phyloP scores from a whole-genome alignment of 2,888 invertebrate species.

The Plagodis pulveraria region DNA sequence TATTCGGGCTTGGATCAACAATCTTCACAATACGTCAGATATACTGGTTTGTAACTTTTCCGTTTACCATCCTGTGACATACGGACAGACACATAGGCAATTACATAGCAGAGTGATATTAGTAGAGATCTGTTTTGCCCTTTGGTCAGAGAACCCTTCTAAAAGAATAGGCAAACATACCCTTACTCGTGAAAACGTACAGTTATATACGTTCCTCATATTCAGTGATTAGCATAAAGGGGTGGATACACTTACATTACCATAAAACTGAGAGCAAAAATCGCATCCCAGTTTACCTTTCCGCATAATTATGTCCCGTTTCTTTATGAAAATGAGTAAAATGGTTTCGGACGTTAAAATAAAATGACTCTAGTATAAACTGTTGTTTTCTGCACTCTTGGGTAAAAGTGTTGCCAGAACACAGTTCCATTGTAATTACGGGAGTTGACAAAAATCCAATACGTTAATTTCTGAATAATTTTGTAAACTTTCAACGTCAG shows the following conservation, averaged over 20 bases:
- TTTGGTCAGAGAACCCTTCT: background rate
- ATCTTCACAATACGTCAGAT: too few relatives aligned
- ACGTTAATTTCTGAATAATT: too few relatives aligned
- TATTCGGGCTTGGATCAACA: too few relatives aligned
- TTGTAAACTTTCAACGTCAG: too few relatives aligned
- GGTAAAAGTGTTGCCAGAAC: slow-evolving; percentile 19
- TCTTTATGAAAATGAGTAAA: slow-evolving; percentile 74
- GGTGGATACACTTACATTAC: slow-evolving; percentile 57
- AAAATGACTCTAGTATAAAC: slow-evolving; percentile 49
- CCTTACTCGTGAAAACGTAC: slow-evolving; percentile 17
- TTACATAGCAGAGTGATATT: background rate
- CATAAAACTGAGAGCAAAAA: slow-evolving; percentile 74
- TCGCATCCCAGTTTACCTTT: slow-evolving; percentile 59
- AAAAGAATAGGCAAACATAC: slow-evolving; percentile 5
- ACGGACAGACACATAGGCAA: background rate
- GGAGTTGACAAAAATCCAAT: too few relatives aligned
- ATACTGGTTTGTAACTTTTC: too few relatives aligned
- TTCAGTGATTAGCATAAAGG: slow-evolving; percentile 70
- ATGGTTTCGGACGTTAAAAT: slow-evolving; percentile 57
- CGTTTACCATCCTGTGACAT: too few relatives aligned
- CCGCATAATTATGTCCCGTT: slow-evolving; percentile 67
- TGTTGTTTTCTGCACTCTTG: slow-evolving; percentile 45
- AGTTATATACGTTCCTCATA: slow-evolving; percentile 53
- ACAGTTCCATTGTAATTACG: background rate
- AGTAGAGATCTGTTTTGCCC: background rate